Evolutionary conservation across 2,888 invertebrate genomes (phyloP), one percentile per base, ranked within the genome.

Genomic region (Nowickia ferox): DNA sequence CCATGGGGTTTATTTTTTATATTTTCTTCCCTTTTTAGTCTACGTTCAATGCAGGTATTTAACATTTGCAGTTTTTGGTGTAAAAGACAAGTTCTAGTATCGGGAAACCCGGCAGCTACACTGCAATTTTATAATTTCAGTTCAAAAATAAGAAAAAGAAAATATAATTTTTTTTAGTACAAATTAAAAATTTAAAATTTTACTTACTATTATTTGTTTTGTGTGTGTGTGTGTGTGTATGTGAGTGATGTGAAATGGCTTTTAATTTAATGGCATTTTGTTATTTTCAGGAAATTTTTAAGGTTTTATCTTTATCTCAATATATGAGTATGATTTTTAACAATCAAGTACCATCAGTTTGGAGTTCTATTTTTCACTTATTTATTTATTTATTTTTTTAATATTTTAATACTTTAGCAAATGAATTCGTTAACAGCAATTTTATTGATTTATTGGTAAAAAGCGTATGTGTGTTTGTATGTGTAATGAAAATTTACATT

Each of bases 1-100:
- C n/a, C n/a, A n/a, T 75, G 44, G 4, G 30, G 17, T 13, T 44
- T 22, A 13, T 13, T 30, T 22, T 63, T 80, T 30, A 30, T 72
- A 15, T 61, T 77, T 17, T 38, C 81, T 84, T 72, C 87, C 71
- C 80, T 80, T 22, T 68, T 63, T 9, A 59, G n/a, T 87, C 94
- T 94, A 65, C 96, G 94, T 85, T 94, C 95, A 88, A 97, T 96
- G 92, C 97, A 97, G 90, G 96, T 95, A 90, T 97, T 97, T 53
- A 97, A 93, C 94, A 97, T 95, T 93, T 98, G 98, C 57, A 99
- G 94, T 92, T 99, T 99, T 93, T 99, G 98, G 93, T 99, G 97
- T 15, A 99, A 94, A 59, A 99, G 94, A 91, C 98, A 98, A 9
- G 97, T 96, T 82, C 97, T 95, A 57, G 97, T 95, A 92, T 98